phyloP scores from a whole-genome alignment of 2,113 vertebrate genomes.

The Muntiacus muntjak region DNA sequence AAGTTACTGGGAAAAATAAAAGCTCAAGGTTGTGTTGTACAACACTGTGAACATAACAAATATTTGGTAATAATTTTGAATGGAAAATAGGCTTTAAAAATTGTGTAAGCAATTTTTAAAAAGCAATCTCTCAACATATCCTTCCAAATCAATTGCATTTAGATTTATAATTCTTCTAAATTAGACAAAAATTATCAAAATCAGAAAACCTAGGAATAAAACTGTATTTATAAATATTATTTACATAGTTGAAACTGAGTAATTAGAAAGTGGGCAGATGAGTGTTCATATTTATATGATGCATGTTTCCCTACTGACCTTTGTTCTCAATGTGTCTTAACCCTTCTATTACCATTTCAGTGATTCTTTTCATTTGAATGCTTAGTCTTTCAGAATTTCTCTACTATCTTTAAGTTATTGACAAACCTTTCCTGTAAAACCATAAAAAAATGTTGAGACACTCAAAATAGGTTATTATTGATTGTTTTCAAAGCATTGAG shows the following conservation, averaged over 20 bases:
- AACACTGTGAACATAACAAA: not conserved
- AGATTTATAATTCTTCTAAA: not conserved
- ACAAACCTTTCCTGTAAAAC: not conserved
- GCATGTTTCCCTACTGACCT: not conserved
- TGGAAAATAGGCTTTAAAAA: not conserved
- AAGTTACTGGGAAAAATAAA: not conserved
- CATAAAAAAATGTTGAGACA: not conserved
- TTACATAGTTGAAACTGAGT: not conserved
- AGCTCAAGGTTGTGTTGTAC: not conserved
- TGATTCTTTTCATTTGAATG: not conserved
- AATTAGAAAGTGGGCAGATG: not conserved
- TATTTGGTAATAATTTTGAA: not conserved
- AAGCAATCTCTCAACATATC: not conserved
- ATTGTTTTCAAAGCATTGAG: conserved; percentile 80
- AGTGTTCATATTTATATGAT: not conserved
- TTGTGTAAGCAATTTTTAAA: not conserved
- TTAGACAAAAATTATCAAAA: not conserved
- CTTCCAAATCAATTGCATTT: not conserved
- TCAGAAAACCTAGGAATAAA: not conserved
- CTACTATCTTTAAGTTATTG: not conserved
- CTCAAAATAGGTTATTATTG: conserved; percentile 84
- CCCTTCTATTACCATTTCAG: not conserved
- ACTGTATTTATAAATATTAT: not conserved
- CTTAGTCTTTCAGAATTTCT: not conserved
- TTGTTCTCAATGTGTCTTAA: not conserved